Base-by-base conservation (phyloP, 2,888 invertebrate species). In the Nesidiocoris tenuis region DNA sequence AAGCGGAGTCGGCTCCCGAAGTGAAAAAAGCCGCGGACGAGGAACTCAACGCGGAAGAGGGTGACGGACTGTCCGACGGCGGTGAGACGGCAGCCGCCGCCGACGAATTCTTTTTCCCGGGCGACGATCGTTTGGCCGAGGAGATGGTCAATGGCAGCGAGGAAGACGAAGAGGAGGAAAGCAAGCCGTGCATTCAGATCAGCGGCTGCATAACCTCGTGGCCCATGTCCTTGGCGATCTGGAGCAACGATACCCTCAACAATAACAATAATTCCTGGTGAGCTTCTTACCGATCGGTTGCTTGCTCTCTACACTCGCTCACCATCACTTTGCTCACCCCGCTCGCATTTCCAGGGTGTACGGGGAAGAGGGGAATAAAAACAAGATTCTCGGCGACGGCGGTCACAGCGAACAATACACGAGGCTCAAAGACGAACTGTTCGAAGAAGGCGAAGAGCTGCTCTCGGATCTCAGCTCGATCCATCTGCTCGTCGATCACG, bases 401-500 rank as follows among this genome's bases (percentile, higher is more conserved):
- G 79, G 74, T 19, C 76, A 75, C 18, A 77, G 76, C 21, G 79
- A 79, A 55, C 78, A 80, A 23, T 80, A 79, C 76, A 76, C 76
- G 1, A 72, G 78, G 39, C 77, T 85, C 61, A 82, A 85, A 55
- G 87, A 87, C 80, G 88, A 88, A 82, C 82, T 86, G 80, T 84
- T 85, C 79, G 86, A 87, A 81, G 89, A 89, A 81, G 88, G 88
- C 82, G 89, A 88, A 82, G 87, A 88, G 84, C 83, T 89, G 82
- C 84, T 89, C 81, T 85, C 86, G 54, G 88, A 88, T 82, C 84
- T 89, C 79, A 86, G 87, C 82, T 86, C 85, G 80, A 84, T 87
- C 81, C 87, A 85, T 80, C 83, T 83, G 78, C 86, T 86, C 83
- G 84, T 85, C 81, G 83, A 83, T 63, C 79, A 82, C 21, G 82